Evolutionary conservation across 2,113 vertebrate genomes (phyloP).

Genomic region (Ceuthmochares aereus): DNA sequence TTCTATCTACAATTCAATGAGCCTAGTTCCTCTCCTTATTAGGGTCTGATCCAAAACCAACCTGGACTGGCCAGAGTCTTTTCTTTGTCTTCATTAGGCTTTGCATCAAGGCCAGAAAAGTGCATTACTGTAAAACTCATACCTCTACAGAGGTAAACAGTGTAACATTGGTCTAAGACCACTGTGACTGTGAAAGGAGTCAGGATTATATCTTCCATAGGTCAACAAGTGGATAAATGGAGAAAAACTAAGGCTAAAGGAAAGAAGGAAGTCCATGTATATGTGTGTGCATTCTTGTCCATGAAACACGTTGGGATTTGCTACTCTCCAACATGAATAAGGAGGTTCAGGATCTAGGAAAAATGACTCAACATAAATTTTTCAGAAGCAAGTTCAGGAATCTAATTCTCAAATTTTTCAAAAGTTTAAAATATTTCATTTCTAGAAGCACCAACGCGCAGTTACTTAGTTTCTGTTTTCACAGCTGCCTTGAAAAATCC

Average conservation of each 20-base stretch:
- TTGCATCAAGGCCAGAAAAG: neutral
- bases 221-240: neutral
- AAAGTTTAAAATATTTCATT: neutral
- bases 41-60: neutral
- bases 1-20: neutral
- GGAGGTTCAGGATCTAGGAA: neutral
- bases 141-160: neutral
- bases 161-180: neutral
- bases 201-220: neutral
- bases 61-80: neutral
- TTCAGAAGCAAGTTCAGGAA: neutral
- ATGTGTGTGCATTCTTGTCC: neutral
- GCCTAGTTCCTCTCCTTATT: neutral
- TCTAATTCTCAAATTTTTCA: neutral
- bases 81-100: conserved; percentile 10
- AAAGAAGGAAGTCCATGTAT: neutral
- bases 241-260: neutral
- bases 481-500: neutral
- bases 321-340: neutral
- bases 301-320: neutral
- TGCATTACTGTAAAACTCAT: neutral
- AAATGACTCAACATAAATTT: neutral
- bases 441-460: neutral
- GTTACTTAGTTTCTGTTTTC: neutral
- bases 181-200: neutral